These are phyloP conservation scores for Julus scandinavius DNA, from an alignment of 2,888 invertebrate species.

Conservation along the genomic window DNA sequence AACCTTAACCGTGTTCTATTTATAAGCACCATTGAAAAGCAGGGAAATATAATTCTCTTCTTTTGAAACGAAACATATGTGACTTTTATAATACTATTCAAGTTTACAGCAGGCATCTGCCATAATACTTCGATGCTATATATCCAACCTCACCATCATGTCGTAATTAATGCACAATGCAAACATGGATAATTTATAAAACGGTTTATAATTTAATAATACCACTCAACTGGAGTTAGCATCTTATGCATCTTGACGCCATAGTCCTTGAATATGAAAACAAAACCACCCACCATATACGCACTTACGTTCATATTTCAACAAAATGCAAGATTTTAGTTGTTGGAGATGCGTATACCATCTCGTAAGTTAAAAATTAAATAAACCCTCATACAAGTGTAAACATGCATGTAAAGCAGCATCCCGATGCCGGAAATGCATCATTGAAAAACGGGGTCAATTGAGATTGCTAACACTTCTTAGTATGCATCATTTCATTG, in stretches of 20 bases:
- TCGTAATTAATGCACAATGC: not conserved
- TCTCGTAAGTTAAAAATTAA: not conserved
- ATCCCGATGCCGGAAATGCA: constrained; percentile 23
- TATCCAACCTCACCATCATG: no score
- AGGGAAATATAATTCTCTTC: no score
- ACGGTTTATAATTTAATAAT: constrained; percentile 13
- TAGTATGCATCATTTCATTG: not conserved
- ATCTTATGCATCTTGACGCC: not conserved
- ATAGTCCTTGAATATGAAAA: not conserved
- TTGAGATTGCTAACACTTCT: not conserved
- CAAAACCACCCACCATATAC: not conserved
- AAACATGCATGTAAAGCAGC: not conserved
- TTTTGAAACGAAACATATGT: no score
- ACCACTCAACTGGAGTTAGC: not conserved
- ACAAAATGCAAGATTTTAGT: not conserved
- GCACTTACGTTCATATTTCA: not conserved
- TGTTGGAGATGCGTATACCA: not conserved
- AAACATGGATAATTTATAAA: not conserved
- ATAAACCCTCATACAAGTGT: not conserved
- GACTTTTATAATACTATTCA: not conserved
- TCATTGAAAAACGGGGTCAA: not conserved
- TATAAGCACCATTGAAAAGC: no score
- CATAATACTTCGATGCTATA: not conserved
- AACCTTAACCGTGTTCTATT: no score
- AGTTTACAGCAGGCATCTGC: not conserved